phyloP scores from a whole-genome alignment of 2,797 vertebrate species.

The Helarctos malayanus region DNA sequence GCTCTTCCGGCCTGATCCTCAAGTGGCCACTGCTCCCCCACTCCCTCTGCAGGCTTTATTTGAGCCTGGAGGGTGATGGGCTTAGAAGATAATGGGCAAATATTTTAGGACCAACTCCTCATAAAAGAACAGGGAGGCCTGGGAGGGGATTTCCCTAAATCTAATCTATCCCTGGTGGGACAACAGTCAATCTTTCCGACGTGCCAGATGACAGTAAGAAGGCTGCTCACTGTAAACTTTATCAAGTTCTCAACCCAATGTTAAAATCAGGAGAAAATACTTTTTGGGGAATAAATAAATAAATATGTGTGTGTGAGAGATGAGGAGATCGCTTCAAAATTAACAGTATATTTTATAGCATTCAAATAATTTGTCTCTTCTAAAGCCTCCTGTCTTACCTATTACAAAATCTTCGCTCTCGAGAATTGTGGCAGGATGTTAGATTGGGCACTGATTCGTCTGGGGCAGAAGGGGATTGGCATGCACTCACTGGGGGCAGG shows the following conservation, averaged over 20 bases:
- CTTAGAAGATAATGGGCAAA: conserved; percentile 61
- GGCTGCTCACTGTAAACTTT: background rate
- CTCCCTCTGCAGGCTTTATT: conserved; percentile 11
- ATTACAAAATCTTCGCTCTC: background rate
- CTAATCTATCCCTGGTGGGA: conserved; percentile 10
- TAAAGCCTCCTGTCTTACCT: conserved; percentile 1
- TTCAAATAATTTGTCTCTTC: background rate
- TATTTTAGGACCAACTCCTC: conserved; percentile 69
- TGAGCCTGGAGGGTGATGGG: background rate
- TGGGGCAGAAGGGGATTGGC: background rate
- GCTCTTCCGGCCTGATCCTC: conserved; percentile 47
- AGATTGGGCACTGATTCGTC: background rate
- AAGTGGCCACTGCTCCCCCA: background rate
- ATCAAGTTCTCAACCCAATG: background rate
- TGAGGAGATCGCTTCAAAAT: background rate
- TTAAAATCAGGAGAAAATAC: conserved; percentile 26
- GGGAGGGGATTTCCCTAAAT: conserved; percentile 18
- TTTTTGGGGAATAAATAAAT: background rate
- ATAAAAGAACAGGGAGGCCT: conserved; percentile 47
- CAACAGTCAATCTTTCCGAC: background rate
- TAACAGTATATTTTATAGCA: background rate
- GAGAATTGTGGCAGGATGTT: background rate
- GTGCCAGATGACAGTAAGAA: background rate
- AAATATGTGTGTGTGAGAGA: too few relatives aligned
- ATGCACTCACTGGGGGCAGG: background rate